These are phyloP conservation scores for Horisme vitalbata DNA, from an alignment of 2,888 invertebrate species.

Conservation along the genomic window DNA sequence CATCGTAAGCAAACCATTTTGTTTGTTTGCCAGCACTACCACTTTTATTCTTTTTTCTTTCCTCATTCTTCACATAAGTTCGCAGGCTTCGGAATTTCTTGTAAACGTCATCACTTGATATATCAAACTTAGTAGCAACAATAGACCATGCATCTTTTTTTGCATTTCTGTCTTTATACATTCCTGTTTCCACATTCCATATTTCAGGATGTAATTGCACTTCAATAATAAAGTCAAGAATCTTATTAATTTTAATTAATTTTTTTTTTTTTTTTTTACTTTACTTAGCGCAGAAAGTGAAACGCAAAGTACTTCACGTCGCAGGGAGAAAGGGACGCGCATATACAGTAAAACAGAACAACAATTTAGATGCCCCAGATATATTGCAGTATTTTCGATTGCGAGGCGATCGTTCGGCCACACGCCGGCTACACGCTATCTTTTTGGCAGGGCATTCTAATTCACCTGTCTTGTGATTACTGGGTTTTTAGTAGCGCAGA, in stretches of 20 bases:
- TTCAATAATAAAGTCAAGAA: slow-evolving; percentile 11
- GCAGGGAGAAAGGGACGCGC: too few species aligned
- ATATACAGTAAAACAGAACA: slow-evolving; percentile 19
- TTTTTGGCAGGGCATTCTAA: too few species aligned
- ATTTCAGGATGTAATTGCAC: slow-evolving; percentile 18
- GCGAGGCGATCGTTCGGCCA: slow-evolving; percentile 10
- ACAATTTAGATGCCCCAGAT: slow-evolving; percentile 6
- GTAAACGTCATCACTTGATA: slow-evolving; percentile 23
- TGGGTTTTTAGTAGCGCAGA: too few species aligned
- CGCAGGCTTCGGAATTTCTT: slow-evolving; percentile 33
- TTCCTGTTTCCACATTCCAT: slow-evolving; percentile 21
- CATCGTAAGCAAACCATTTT: slow-evolving; percentile 25
- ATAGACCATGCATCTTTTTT: slow-evolving; percentile 33
- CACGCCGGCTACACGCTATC: slow-evolving; percentile 5
- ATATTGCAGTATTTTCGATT: slow-evolving; percentile 12
- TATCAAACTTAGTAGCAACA: slow-evolving; percentile 24
- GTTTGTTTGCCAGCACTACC: slow-evolving; percentile 30
- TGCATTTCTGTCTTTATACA: slow-evolving; percentile 24
- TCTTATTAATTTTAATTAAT: too few species aligned
- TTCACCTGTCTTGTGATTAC: too few species aligned
- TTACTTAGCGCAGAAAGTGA: too few species aligned
- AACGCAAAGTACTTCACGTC: too few species aligned
- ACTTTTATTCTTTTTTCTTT: too few species aligned
- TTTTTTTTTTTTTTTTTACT: too few species aligned
- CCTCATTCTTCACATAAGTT: slow-evolving; percentile 30